Evolutionary conservation across 2,888 invertebrate species (phyloP), one percentile per base, ranked within the genome.

Genomic region (Ichneumoninae sp.): DNA sequence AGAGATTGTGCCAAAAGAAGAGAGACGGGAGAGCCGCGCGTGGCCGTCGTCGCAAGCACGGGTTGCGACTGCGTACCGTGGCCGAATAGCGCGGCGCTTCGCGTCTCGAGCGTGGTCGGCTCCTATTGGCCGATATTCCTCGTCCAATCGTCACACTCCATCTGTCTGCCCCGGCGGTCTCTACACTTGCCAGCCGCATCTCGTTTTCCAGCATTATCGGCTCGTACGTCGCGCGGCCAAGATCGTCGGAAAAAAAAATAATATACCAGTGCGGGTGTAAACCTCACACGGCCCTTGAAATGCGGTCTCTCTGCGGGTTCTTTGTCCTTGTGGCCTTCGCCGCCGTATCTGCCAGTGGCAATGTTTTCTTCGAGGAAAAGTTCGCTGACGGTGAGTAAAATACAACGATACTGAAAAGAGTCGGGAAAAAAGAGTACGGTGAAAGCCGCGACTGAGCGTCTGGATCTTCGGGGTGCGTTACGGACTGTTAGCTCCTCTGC

Each of bases 291-390:
- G 86, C 84, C 72, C 89, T 68, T 16, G 72, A 85, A 77, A 96
- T 96, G 95, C 95, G 94, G 91, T 94, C 94, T 86, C 89, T 94
- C 92, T 93, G 96, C 93, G 93, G 95, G 89, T 93, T 95, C 93
- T 95, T 95, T 94, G 94, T 95, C 93, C 94, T 96, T 91, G 93
- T 95, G 94, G 94, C 94, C 90, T 92, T 96, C 91, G 95, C 94
- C 92, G 93, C 95, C 90, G 95, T 95, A 89, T 95, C 95, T 91
- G 96, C 96, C 91, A 96, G 95, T 91, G 96, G 96, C 91, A 96
- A 97, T 91, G 95, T 97, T 87, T 96, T 95, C 94, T 96, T 96
- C 89, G 96, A 97, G 92, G 98, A 98, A 92, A 97, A 96, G 90
- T 98, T 98, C 94, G 94, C 94, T 65, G 97, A 97, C 94, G 97